phyloP scores from a whole-genome alignment of 2,888 invertebrate species.

The Limnephilus lunatus region DNA sequence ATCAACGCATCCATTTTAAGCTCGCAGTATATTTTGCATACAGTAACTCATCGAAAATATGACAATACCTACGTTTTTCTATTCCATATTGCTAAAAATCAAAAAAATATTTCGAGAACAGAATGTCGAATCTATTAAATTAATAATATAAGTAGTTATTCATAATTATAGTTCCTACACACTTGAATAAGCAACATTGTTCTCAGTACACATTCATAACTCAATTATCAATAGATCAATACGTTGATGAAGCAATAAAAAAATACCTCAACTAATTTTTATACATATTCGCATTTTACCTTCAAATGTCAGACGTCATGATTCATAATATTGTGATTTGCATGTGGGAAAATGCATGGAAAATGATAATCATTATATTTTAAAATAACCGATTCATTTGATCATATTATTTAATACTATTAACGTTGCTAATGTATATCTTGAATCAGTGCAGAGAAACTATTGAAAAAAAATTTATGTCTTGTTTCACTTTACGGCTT shows the following conservation, averaged over 20 bases:
- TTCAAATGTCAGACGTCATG: not conserved
- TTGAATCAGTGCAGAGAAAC: slow-evolving; percentile 14
- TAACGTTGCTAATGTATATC: not conserved
- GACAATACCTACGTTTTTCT: no score
- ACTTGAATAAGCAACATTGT: no score
- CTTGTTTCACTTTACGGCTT: not conserved
- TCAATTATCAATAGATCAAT: not conserved
- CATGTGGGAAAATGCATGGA: not conserved
- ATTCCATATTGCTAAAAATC: no score
- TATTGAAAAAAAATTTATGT: not conserved
- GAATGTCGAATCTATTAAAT: no score
- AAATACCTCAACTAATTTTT: not conserved
- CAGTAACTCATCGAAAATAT: no score
- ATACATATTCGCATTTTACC: not conserved
- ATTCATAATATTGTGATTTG: not conserved
- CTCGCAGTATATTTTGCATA: no score
- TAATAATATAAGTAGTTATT: no score
- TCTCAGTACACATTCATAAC: no score
- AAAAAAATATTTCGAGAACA: no score
- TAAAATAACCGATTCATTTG: not conserved
- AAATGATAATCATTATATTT: not conserved
- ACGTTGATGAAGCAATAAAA: not conserved
- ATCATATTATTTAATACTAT: not conserved
- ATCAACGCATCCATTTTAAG: no score
- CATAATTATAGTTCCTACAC: no score